Conservation (phyloP, 2,113 vertebrate genomes). For the Dromiciops gliroides region DNA sequence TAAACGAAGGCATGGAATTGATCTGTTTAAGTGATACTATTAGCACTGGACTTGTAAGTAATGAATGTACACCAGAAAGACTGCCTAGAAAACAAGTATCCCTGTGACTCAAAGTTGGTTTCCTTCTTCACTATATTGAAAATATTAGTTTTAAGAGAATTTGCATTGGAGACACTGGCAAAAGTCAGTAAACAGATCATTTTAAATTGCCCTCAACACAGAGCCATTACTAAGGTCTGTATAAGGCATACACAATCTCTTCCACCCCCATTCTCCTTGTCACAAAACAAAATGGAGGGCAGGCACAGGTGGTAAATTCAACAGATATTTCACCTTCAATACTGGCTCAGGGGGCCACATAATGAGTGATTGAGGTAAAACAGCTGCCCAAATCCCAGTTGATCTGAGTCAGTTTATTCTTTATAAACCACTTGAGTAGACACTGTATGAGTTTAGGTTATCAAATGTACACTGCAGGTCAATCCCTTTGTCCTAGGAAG, state of each 20-base stretch:
- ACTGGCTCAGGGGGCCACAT: background rate
- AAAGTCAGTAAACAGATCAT: slow-evolving; percentile 3
- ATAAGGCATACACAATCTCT: background rate
- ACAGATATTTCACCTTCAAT: background rate
- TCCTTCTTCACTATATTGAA: slow-evolving; percentile 40
- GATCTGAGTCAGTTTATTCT: background rate
- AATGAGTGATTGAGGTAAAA: background rate
- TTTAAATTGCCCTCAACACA: slow-evolving; percentile 20
- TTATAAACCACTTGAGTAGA: background rate
- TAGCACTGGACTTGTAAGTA: background rate
- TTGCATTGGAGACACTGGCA: background rate
- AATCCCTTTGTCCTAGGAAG: background rate
- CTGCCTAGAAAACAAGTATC: slow-evolving; percentile 33
- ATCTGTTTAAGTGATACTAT: background rate
- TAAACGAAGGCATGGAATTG: background rate
- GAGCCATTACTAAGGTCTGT: background rate
- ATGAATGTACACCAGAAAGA: slow-evolving; percentile 49
- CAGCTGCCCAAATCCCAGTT: background rate
- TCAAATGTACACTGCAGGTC: background rate
- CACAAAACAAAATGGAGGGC: background rate
- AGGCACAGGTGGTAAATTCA: background rate
- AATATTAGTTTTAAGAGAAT: slow-evolving; percentile 61
- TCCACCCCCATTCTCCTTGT: background rate
- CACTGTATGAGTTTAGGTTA: background rate
- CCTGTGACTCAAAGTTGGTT: slow-evolving; percentile 12